Percentiles rank a stretch among this genome's conserved stretches.
Evolutionary conservation across 2,888 invertebrate species (phyloP).

Genomic region (Nineta flava): DNA sequence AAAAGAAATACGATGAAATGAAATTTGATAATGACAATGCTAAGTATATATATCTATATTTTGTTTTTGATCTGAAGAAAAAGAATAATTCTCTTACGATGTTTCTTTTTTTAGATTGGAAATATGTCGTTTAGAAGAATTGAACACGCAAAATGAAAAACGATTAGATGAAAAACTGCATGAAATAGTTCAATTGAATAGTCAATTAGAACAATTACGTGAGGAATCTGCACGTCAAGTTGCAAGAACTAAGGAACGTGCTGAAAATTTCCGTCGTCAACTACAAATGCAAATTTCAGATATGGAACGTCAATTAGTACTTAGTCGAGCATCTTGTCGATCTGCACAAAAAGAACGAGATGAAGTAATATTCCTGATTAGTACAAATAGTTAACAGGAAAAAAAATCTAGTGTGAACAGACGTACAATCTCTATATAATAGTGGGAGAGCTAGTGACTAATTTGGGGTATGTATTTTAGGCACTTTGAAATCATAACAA

Average conservation of each 20-base stretch:
- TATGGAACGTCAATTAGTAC: constrained; percentile 47
- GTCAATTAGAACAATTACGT: constrained; percentile 45
- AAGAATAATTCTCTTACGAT: too few species aligned
- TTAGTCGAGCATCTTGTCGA: constrained; percentile 43
- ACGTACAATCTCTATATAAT: not conserved
- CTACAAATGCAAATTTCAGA: constrained; percentile 51
- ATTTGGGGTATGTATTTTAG: not conserved
- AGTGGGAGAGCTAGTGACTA: not conserved
- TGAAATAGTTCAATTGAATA: constrained; percentile 45
- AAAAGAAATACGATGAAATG: too few species aligned
- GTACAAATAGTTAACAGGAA: too few species aligned
- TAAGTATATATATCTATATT: too few species aligned
- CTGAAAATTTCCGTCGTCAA: constrained; percentile 41
- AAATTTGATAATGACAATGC: too few species aligned
- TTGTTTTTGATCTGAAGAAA: too few species aligned
- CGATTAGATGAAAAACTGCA: constrained; percentile 49
- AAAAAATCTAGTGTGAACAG: too few species aligned
- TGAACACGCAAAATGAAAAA: constrained; percentile 39
- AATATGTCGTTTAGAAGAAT: constrained; percentile 39
- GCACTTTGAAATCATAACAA: too few species aligned
- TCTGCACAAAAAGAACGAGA: constrained; percentile 51
- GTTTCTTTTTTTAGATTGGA: constrained; percentile 22
- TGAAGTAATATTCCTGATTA: constrained; percentile 26
- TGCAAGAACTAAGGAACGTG: constrained; percentile 45
- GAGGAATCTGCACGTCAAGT: constrained; percentile 53